phyloP scores from a whole-genome alignment of 2,113 vertebrate genomes.

The Esox niger region DNA sequence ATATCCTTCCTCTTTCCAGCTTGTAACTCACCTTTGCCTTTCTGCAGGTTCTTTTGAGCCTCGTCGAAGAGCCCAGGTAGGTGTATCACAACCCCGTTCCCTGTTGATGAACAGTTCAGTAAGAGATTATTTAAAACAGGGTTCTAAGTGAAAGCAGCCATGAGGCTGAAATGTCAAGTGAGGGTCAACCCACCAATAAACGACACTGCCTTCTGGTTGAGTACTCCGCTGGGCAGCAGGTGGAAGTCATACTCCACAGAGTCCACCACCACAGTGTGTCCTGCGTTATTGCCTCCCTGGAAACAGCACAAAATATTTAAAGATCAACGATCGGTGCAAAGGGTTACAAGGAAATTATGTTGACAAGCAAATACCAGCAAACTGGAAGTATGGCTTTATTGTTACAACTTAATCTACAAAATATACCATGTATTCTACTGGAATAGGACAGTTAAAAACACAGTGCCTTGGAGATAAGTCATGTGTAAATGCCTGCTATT shows the following conservation, averaged over 20 bases:
- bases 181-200: constrained; percentile 70
- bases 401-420: too few relatives aligned
- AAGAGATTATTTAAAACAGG: neutral
- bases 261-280: constrained; percentile 80
- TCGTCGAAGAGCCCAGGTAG: constrained; percentile 80
- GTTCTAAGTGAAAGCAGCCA: neutral
- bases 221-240: constrained; percentile 78
- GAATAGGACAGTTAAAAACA: too few relatives aligned
- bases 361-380: too few relatives aligned
- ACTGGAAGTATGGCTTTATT: too few relatives aligned
- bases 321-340: too few relatives aligned
- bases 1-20: neutral
- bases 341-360: too few relatives aligned
- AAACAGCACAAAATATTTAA: neutral
- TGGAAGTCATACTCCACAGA: constrained; percentile 78
- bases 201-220: constrained; percentile 77
- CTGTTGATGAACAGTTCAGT: constrained; percentile 42
- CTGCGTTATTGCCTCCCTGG: constrained; percentile 83
- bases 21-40: constrained; percentile 72
- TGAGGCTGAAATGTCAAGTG: neutral
- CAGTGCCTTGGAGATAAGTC: too few relatives aligned
- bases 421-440: too few relatives aligned
- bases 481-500: too few relatives aligned
- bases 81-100: constrained; percentile 80
- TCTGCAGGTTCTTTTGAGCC: constrained; percentile 75